A percentile compares a stretch with the other conserved stretches of the same genome.
These are phyloP conservation scores for Nothocercus julius DNA, from an alignment of 2,113 vertebrate species.

Conservation along the genomic window DNA sequence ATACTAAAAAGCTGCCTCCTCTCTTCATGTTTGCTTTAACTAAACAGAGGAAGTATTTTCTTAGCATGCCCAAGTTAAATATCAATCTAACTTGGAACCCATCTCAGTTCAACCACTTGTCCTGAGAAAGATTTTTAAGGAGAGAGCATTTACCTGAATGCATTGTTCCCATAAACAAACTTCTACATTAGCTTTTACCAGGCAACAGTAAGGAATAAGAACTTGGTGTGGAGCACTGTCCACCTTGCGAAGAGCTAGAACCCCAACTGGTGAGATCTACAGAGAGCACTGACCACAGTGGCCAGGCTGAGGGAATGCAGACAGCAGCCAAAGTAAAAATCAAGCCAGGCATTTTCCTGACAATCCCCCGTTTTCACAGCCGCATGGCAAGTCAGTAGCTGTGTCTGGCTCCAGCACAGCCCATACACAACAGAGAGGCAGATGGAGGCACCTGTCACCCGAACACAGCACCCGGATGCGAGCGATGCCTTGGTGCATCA, in stretches of 20 bases:
- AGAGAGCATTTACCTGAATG: background rate
- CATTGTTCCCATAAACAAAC: background rate
- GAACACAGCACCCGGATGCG: too few relatives aligned
- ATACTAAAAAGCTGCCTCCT: slow-evolving; percentile 24
- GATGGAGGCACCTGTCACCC: background rate
- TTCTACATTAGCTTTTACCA: background rate
- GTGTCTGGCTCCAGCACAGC: background rate
- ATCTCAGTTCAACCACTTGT: slow-evolving; percentile 28
- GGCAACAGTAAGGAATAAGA: background rate
- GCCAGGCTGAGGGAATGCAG: background rate
- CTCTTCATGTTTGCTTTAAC: slow-evolving; percentile 34
- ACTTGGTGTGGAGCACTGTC: background rate
- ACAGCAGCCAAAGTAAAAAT: background rate
- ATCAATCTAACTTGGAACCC: slow-evolving; percentile 52
- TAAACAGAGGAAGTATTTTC: slow-evolving; percentile 66
- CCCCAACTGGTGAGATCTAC: background rate
- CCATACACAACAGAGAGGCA: background rate
- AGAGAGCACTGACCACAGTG: background rate
- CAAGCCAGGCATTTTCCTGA: background rate
- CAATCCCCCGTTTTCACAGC: background rate
- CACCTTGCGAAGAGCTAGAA: background rate
- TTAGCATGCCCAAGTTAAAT: slow-evolving; percentile 53
- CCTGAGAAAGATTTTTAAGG: background rate
- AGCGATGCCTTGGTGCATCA: background rate
- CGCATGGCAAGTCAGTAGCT: background rate